phyloP scores from a whole-genome alignment of 2,797 vertebrate genomes.

The Nyctalus aviator region DNA sequence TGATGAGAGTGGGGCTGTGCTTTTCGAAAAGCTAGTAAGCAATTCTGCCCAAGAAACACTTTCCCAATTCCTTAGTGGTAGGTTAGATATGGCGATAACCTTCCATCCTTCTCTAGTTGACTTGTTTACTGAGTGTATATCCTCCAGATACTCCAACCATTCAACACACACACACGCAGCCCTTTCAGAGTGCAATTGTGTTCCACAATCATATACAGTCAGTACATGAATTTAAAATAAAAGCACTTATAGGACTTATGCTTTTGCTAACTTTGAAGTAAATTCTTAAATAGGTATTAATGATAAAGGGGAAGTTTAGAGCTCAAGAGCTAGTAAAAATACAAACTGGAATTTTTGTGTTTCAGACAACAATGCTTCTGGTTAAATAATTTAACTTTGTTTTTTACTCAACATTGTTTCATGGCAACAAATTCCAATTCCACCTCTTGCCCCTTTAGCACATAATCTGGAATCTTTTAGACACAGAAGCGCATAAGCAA shows the following conservation, averaged over 20 bases:
- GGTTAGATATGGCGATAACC: not conserved
- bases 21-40: not conserved
- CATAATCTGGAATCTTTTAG: constrained; percentile 66
- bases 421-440: constrained; percentile 74
- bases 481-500: constrained; percentile 46
- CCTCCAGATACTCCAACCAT: not conserved
- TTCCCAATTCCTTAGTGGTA: not conserved
- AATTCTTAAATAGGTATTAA: constrained; percentile 10
- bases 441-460: constrained; percentile 39
- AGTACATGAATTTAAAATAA: not conserved
- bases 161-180: no score
- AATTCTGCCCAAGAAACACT: not conserved
- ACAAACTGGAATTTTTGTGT: constrained; percentile 28
- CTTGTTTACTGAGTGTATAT: not conserved
- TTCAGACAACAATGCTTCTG: constrained; percentile 66
- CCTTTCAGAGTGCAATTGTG: not conserved
- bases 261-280: constrained; percentile 22
- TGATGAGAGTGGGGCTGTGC: not conserved
- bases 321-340: not conserved
- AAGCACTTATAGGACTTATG: not conserved
- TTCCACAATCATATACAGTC: not conserved
- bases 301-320: constrained; percentile 12
- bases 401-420: constrained; percentile 76
- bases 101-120: not conserved
- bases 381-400: constrained; percentile 74